Percentiles rank a stretch among this genome's conserved stretches.
These are phyloP conservation scores for Nomada fabriciana DNA, from an alignment of 2,888 invertebrate species.

Conservation along the genomic window DNA sequence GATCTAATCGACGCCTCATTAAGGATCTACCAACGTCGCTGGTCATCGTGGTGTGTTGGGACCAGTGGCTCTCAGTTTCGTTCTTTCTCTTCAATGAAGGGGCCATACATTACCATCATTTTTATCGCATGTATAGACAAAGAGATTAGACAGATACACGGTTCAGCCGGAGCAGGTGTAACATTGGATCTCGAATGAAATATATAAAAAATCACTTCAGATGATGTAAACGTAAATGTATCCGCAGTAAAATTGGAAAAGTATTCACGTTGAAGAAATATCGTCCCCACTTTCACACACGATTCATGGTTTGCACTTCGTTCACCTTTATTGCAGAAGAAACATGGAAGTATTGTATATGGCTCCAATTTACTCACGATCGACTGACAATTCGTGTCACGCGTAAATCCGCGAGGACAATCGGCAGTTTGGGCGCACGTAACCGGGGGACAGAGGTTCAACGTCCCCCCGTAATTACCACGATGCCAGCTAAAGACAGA, in stretches of 20 bases:
- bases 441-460: constrained; percentile 66
- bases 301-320: too few species aligned
- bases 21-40: constrained; percentile 77
- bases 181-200: too few species aligned
- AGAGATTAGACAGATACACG: too few species aligned
- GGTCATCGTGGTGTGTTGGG: constrained; percentile 55
- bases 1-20: constrained; percentile 81
- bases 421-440: constrained; percentile 32
- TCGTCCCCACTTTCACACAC: too few species aligned
- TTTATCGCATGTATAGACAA: background rate
- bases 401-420: constrained; percentile 29
- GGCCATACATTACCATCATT: background rate
- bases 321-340: background rate
- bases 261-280: too few species aligned
- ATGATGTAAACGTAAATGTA: too few species aligned
- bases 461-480: constrained; percentile 77
- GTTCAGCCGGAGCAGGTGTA: too few species aligned
- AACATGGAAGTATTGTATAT: background rate
- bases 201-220: too few species aligned
- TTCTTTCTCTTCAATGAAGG: background rate
- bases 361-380: constrained; percentile 1
- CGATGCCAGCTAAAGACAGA: constrained; percentile 72
- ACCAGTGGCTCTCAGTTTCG: constrained; percentile 60
- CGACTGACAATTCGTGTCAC: constrained; percentile 7
- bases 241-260: too few species aligned